Base-by-base conservation (phyloP, 2,888 invertebrate genomes). In the Pegoplata infirma region DNA sequence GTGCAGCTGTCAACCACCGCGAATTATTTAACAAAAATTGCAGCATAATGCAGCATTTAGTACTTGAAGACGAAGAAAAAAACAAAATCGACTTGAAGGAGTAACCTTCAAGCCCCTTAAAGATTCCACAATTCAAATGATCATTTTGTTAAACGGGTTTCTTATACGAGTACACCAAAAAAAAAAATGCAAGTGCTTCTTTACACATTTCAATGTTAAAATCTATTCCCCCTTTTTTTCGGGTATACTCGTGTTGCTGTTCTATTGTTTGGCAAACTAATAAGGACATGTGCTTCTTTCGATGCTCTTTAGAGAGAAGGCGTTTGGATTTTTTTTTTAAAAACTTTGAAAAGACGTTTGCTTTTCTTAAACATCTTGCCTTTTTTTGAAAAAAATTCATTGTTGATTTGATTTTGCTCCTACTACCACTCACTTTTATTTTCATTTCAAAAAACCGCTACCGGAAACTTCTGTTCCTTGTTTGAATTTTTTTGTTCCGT, bases 391-490 rank as follows among this genome's bases (percentile, higher is more conserved):
- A n/a, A n/a, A n/a, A n/a, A n/a, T n/a, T 49, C 46, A 17, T 58
- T 73, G 53, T 36, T 21, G 71, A 86, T 85, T 86, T 87, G 85
- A 86, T 85, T 85, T 85, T 68, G 77, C 75, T 79, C 71, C 75
- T 72, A 66, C 72, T 71, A 79, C n/a, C 68, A 64, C 59, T 81
- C 78, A 79, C 82, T 85, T 84, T 84, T 82, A 83, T 82, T 85
- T 87, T 87, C 87, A 85, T 84, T 87, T 83, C 83, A 83, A 81
- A n/a, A 61, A 80, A 76, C 75, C 76, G 82, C 81, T 81, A 84
- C 83, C 85, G 87, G 88, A 87, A 87, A 84, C 83, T 85, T 83
- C 84, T 84, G 86, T 86, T 86, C 82, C 72, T 80, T n/a, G n/a
- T n/a, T n/a, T n/a, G n/a, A n/a, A n/a, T n/a, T n/a, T n/a, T 64